Evolutionary conservation across 2,113 vertebrate genomes (phyloP), one percentile per base, ranked within the genome.

Genomic region (Protobothrops flavoviridis): DNA sequence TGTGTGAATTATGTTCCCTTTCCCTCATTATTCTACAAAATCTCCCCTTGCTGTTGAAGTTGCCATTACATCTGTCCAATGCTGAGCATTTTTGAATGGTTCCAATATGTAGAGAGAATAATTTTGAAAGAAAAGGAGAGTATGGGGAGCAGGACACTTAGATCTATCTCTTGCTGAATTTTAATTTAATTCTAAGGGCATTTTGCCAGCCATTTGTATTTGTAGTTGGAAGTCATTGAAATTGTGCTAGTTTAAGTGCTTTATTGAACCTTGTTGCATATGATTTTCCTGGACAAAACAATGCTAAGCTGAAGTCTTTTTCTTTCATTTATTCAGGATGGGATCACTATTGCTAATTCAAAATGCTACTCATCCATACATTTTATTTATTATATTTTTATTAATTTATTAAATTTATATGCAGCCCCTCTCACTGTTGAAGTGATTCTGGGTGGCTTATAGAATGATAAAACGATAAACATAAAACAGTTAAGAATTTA

Each of bases 21-120:
- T 24, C 20, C 56, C 26, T 88, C 56, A 55, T 33, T 43, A 91
- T 96, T 89, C 89, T 94, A 97, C 96, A 95, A 97, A 97, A 90
- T 92, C 87, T 93, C 95, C 29, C 74, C 94, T 95, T 81, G n/a
- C 89, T 93, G 91, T 91, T 81, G 94, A 90, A 94, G 95, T 94
- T 97, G 95, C 92, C 95, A 89, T 94, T 89, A 91, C 94, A 96
- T 85, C 87, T 93, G 93, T 39, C 69, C 91, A 74, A 95, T 74
- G 93, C 81, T 89, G 89, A 93, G 85, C 2, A 7, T 15, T 94
- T 89, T 90, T 87, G 64, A 81, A 94, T 74, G 92, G 93, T 92
- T 88, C 88, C 87, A 81, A 56, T 89, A 74, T 45, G 26, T 26
- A 26, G 39, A n/a, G 15, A 53, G 29, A 90, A n/a, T 56, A 85